Evolutionary conservation across 2,888 invertebrate species (phyloP), one percentile per base, ranked within the genome.

Genomic region (Nephrotoma flavescens): DNA sequence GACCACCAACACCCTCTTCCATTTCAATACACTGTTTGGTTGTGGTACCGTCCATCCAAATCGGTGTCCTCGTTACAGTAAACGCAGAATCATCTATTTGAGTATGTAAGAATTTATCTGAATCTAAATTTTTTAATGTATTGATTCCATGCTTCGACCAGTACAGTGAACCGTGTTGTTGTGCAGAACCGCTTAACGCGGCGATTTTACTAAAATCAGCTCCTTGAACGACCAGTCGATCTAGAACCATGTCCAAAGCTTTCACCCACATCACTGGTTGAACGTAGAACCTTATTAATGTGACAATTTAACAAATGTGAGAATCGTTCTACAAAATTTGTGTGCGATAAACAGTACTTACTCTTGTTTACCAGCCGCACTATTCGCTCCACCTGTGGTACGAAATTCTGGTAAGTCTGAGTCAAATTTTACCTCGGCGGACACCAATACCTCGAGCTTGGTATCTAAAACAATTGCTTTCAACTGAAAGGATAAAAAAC

Each of bases 101-200:
- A 41, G 96, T 94, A 92, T 97, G 96, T 7, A 98, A 91, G 91
- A 96, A 96, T 89, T 95, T 94, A 7, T 94, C 94, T 0, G 96
- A 92, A 86, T 96, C 93, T 42, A 98, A 92, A 85, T 92, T 93
- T 86, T 92, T 90, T 19, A 99, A 92, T 0, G 93, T 93, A 12
- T 93, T 89, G 87, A 94, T 93, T 0, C 96, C 95, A 12, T 96
- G 96, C 88, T 93, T 94, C 85, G 95, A 94, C 99, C 99, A 99
- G 92, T 97, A 99, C 0, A 99, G 96, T 83, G 98, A 98, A 0
- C 99, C 99, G 91, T 99, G 99, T 96, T 99, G 99, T 96, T 99
- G 91, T 41, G 41, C 41, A n/a, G 41, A 52, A 41, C 98, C 99
- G 12, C 97, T 97, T 87, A 99, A 92, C 0, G 96, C 96, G 0